Percentiles rank a stretch among this genome's conserved stretches.
phyloP scores from a whole-genome alignment of 2,797 vertebrate genomes.

The Podargus strigoides region DNA sequence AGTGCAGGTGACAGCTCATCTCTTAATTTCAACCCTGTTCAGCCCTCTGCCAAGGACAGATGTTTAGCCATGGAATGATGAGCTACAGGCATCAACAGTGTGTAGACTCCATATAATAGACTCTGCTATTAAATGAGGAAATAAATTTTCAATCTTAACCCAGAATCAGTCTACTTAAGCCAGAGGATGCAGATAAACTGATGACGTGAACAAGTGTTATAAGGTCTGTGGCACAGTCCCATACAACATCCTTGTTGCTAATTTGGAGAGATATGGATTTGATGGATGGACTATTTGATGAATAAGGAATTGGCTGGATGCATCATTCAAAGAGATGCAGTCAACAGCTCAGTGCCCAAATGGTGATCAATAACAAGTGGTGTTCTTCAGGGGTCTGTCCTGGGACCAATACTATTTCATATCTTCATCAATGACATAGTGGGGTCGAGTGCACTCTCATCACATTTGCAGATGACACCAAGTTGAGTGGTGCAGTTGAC shows the following conservation, averaged over 20 bases:
- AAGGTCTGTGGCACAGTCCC: neutral
- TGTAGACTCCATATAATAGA: neutral
- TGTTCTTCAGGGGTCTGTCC: neutral
- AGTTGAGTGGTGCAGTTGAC: neutral
- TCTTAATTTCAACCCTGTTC: neutral
- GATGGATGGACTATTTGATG: neutral
- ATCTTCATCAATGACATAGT: neutral
- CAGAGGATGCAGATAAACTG: neutral
- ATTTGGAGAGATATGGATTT: neutral
- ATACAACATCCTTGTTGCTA: neutral
- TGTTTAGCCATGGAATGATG: fast-evolving
- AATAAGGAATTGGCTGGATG: neutral
- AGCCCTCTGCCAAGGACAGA: neutral
- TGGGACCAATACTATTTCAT: neutral
- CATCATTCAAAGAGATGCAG: neutral
- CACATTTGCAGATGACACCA: neutral
- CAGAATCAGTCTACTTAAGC: neutral
- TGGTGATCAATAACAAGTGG: neutral
- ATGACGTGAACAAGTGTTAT: neutral
- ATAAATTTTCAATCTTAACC: neutral
- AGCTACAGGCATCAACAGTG: neutral
- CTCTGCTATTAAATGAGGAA: neutral
- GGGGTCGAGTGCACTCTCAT: fast-evolving
- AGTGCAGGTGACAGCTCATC: neutral
- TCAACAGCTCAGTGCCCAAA: neutral